Percentiles rank a stretch among this genome's conserved stretches.
Evolutionary conservation across 2,797 vertebrate species (phyloP).

Genomic region (Parambassis ranga): DNA sequence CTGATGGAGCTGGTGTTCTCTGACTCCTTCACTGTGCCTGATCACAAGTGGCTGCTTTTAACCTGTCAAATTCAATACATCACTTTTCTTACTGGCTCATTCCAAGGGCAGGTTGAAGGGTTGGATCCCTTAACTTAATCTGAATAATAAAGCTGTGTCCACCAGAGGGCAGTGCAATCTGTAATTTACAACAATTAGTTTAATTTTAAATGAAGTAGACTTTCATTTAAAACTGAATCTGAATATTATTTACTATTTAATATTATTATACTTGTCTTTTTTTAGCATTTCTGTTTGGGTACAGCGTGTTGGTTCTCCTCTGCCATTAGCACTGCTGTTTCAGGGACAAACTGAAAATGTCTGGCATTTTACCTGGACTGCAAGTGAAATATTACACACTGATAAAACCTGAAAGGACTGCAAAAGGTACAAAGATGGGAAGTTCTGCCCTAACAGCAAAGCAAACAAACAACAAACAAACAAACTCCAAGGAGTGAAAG

Average conservation of each 20-base stretch:
- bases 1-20: constrained; percentile 3
- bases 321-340: background rate
- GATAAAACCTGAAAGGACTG: constrained; percentile 1
- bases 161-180: too few species aligned
- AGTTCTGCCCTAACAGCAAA: background rate
- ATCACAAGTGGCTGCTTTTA: constrained; percentile 29
- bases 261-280: too few species aligned
- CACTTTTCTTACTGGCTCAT: constrained; percentile 12
- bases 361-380: background rate
- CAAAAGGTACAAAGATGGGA: background rate
- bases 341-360: background rate
- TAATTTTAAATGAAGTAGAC: too few species aligned
- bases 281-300: background rate
- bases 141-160: too few species aligned
- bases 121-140: too few species aligned
- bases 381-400: background rate
- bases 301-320: background rate
- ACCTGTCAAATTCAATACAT: constrained; percentile 45
- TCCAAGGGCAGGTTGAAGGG: constrained; percentile 21
- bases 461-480: background rate
- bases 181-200: too few species aligned
- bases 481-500: background rate
- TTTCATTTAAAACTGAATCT: too few species aligned
- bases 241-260: too few species aligned
- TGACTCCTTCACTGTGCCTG: background rate